Percentiles rank a stretch among this genome's conserved stretches.
Conservation (phyloP, 2,113 vertebrate genomes). For the Eurystomus gularis region DNA sequence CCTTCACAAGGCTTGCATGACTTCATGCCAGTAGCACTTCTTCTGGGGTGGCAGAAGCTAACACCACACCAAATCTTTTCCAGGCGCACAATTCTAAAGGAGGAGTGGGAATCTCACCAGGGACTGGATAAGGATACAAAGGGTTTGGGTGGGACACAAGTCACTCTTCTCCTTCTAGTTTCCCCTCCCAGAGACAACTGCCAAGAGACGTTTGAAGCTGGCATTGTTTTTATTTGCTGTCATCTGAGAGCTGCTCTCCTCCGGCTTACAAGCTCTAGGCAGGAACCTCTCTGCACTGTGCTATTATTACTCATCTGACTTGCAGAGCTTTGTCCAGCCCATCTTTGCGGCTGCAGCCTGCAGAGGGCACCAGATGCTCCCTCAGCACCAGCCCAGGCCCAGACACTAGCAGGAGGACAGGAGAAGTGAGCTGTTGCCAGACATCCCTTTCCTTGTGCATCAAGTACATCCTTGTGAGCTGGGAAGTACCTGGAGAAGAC, state of each 20-base stretch:
- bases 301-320: background rate
- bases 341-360: background rate
- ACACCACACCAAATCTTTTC: background rate
- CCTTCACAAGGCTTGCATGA: background rate
- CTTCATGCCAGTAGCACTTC: background rate
- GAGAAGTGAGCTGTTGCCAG: background rate
- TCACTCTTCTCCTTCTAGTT: background rate
- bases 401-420: background rate
- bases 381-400: background rate
- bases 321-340: background rate
- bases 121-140: background rate
- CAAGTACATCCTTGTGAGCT: background rate
- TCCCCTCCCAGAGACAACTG: background rate
- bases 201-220: background rate
- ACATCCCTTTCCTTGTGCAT: background rate
- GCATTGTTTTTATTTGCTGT: background rate
- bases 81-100: background rate
- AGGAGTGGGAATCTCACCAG: background rate
- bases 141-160: background rate
- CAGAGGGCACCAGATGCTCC: constrained; percentile 50
- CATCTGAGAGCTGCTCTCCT: background rate
- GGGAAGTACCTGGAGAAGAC: background rate
- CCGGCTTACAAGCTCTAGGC: background rate
- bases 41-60: background rate
- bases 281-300: background rate